Evolutionary conservation across 2,113 vertebrate species (phyloP), one percentile per base, ranked within the genome.

Genomic region (Limnothrissa miodon): DNA sequence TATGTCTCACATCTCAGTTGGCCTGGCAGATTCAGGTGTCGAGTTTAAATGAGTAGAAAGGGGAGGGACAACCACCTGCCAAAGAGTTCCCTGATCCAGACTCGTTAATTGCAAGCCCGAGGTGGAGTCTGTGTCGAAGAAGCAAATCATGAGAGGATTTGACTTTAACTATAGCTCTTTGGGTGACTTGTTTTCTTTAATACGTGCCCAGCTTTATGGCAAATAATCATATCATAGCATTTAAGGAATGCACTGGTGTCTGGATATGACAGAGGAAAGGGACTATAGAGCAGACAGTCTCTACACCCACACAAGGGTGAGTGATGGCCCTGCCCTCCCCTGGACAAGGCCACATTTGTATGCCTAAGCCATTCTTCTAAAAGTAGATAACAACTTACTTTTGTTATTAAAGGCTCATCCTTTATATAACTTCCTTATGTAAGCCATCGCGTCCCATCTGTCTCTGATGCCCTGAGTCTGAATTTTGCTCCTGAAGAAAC

Each of bases 241-340:
- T 70, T 46, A 53, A 48, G 83, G 84, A 87, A 91, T 88, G 82
- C 33, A 74, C 39, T 39, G 82, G 45, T 81, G 82, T 87, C 81
- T 87, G 79, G 36, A 46, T 39, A 56, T 48, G 33, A 36, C 29
- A 36, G 25, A 33, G 25, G 25, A 33, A 74, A 5, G 66, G 59
- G 6, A 74, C 1, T 33, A 74, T 39, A 74, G 36, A 74, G 11
- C 66, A 36, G 66, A 74, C 66, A 74, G 66, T 11, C 13, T 74
- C 36, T 36, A 74, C 66, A 74, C 66, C 66, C 66, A 74, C 33
- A 36, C 4, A 29, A n/a, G 19, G 11, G 42, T 42, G 29, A 74
- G 33, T 74, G 66, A 74, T 36, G 25, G 66, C 25, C 66, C 33
- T 13, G 33, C 29, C 66, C 29, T 74, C 29, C 66, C 33, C 13